Evolutionary conservation across 2,888 invertebrate genomes (phyloP).

Genomic region (Pimpla rufipes): DNA sequence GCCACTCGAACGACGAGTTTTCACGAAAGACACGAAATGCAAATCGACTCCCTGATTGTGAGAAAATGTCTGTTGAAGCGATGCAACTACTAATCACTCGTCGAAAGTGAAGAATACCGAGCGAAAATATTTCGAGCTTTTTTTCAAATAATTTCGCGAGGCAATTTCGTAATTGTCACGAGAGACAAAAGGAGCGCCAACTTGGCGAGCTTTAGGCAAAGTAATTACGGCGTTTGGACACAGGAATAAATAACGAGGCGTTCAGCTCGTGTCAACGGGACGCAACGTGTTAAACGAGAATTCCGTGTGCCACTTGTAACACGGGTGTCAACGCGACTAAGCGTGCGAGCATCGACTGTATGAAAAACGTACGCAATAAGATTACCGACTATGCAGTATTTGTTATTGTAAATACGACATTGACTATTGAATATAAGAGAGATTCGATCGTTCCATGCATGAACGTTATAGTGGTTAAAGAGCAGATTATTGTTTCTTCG

Average conservation of each 20-base stretch:
- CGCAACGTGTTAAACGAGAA: no score
- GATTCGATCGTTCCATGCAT: conserved; percentile 21
- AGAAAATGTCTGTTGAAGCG: not conserved
- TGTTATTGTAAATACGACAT: conserved; percentile 53
- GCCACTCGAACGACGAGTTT: not conserved
- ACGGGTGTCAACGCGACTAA: not conserved
- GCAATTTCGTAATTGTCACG: not conserved
- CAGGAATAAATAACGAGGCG: no score
- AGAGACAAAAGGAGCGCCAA: not conserved
- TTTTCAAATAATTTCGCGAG: not conserved
- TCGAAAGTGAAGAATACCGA: not conserved
- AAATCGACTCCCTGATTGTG: no score
- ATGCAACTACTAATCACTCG: not conserved
- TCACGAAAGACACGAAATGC: no score
- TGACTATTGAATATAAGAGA: conserved; percentile 20
- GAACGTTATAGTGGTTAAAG: conserved; percentile 32
- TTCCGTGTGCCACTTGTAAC: no score
- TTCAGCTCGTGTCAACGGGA: no score
- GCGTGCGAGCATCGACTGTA: not conserved
- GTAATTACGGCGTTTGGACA: no score
- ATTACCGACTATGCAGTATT: conserved; percentile 26
- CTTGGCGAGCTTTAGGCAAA: not conserved
- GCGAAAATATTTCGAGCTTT: not conserved
- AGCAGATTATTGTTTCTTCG: conserved; percentile 33
- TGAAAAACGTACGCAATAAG: not conserved